These are phyloP conservation scores for Liolophura sinensis DNA, from an alignment of 1,140 invertebrate genomes.

Conservation along the genomic window DNA sequence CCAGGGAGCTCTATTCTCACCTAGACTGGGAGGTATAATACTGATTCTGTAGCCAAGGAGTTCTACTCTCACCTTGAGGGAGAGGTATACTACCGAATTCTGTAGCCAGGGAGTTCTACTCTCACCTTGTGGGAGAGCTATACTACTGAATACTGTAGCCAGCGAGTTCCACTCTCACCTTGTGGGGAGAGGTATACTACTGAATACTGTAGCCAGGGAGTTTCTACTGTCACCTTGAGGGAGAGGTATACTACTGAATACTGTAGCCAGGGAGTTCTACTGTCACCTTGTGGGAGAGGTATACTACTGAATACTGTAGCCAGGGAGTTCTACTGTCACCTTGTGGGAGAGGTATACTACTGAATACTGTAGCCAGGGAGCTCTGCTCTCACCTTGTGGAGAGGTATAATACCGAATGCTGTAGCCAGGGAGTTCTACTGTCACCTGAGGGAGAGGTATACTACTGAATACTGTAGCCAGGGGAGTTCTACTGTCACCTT, in stretches of 20 bases:
- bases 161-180: slow-evolving; percentile 52
- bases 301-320: slow-evolving; percentile 56
- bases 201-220: slow-evolving; percentile 51
- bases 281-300: slow-evolving; percentile 44
- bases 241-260: slow-evolving; percentile 54
- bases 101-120: slow-evolving; percentile 52
- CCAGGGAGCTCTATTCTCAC: slow-evolving; percentile 51
- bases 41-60: slow-evolving; percentile 41
- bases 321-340: slow-evolving; percentile 50
- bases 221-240: slow-evolving; percentile 51
- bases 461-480: slow-evolving; percentile 55
- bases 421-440: slow-evolving; percentile 54
- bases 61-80: slow-evolving; percentile 53
- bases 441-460: slow-evolving; percentile 46
- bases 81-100: too few relatives aligned
- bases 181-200: slow-evolving; percentile 50
- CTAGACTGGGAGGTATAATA: slow-evolving; percentile 54
- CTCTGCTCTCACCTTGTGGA: slow-evolving; percentile 55
- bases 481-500: slow-evolving; percentile 52
- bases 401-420: slow-evolving; percentile 51
- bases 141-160: too few relatives aligned
- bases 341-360: slow-evolving; percentile 49
- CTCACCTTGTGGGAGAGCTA: slow-evolving; percentile 49
- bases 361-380: slow-evolving; percentile 51
- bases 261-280: slow-evolving; percentile 54